phyloP scores from a whole-genome alignment of 23 tunicate genomes.

The Botrylloides violaceus region DNA sequence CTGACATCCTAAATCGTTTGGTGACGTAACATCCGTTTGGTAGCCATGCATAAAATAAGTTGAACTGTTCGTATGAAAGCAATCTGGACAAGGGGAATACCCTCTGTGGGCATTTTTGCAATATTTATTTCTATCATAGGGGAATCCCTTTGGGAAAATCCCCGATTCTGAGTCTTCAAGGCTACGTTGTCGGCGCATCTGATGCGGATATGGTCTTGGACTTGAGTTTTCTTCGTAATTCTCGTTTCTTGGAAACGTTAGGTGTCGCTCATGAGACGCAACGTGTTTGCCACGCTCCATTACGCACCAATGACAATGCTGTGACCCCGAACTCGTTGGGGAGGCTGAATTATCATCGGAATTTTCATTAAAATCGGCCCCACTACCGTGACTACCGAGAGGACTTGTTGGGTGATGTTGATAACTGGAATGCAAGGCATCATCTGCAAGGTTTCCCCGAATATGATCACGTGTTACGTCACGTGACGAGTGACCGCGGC shows the following conservation, averaged over 20 bases:
- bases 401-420: too few species aligned
- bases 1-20: not conserved
- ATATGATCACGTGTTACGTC: too few species aligned
- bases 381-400: too few species aligned
- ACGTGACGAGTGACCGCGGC: too few species aligned
- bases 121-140: constrained; percentile 12
- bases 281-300: constrained; percentile 4
- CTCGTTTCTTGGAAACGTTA: constrained; percentile 8
- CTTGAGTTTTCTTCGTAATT: constrained; percentile 3
- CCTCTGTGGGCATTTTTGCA: constrained; percentile 10
- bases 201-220: not conserved
- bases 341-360: too few species aligned
- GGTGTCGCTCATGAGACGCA: constrained; percentile 13
- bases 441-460: too few species aligned
- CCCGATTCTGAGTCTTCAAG: constrained; percentile 4
- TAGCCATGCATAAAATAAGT: not conserved
- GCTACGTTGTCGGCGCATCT: not conserved
- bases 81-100: constrained; percentile 24
- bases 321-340: constrained; percentile 26
- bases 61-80: constrained; percentile 2
- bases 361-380: too few species aligned
- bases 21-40: not conserved
- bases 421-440: too few species aligned
- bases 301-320: constrained; percentile 18
- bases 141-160: constrained; percentile 3